Evolutionary conservation across 2,888 invertebrate genomes (phyloP).

Genomic region (Saturnia pavonia): DNA sequence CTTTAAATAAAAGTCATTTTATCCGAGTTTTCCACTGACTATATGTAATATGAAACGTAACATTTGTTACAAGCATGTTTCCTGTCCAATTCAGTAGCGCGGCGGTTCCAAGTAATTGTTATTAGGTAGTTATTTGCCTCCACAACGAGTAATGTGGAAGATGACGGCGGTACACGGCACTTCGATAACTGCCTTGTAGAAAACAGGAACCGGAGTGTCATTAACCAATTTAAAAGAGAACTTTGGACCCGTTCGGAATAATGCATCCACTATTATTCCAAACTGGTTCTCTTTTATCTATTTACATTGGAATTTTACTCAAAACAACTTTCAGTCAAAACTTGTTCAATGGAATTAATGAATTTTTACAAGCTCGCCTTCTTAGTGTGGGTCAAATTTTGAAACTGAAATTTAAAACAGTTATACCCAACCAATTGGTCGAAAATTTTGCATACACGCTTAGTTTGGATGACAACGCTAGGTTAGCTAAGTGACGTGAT

Average conservation of each 20-base stretch:
- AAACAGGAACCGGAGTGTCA: constrained; percentile 66
- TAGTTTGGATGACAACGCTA: no score
- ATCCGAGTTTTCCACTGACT: background rate
- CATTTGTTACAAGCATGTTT: constrained; percentile 42
- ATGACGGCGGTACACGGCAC: constrained; percentile 44
- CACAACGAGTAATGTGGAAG: constrained; percentile 64
- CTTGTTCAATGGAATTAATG: background rate
- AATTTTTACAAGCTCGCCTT: background rate
- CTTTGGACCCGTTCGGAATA: constrained; percentile 54
- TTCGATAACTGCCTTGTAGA: constrained; percentile 61
- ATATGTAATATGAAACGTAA: constrained; percentile 23
- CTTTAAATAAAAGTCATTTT: background rate
- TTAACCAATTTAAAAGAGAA: constrained; percentile 73
- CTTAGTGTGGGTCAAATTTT: no score
- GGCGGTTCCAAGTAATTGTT: constrained; percentile 63
- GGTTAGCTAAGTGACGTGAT: no score
- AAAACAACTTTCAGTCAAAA: background rate
- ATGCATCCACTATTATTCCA: constrained; percentile 35
- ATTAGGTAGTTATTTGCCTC: constrained; percentile 49
- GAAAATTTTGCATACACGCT: no score
- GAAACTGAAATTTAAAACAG: no score
- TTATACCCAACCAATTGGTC: no score
- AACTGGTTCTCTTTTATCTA: constrained; percentile 13
- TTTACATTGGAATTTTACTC: background rate
- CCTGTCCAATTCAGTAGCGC: constrained; percentile 53